Percentiles rank a stretch among this genome's conserved stretches.
phyloP scores from a whole-genome alignment of 2,888 invertebrate species.

The Aethes cnicana region DNA sequence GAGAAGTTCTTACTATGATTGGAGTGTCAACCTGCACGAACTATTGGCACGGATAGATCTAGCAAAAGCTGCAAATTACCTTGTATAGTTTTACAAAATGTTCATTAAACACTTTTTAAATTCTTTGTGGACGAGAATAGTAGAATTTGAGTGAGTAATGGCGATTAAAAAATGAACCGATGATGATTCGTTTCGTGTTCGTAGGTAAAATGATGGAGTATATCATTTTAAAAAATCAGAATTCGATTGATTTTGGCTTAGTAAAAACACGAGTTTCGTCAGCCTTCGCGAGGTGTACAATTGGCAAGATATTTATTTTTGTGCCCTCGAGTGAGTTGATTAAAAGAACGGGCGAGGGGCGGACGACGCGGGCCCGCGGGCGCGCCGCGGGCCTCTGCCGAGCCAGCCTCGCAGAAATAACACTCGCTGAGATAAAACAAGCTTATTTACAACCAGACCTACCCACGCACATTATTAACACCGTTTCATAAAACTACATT shows the following conservation, averaged over 20 bases:
- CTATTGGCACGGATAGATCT: slow-evolving; percentile 22
- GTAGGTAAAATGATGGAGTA: not conserved
- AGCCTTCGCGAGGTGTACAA: slow-evolving; percentile 34
- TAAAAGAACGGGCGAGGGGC: slow-evolving; percentile 47
- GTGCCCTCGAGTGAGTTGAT: slow-evolving; percentile 54
- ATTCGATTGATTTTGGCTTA: slow-evolving; percentile 22
- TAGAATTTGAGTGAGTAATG: too few relatives aligned
- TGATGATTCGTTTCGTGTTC: not conserved
- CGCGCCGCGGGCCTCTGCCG: slow-evolving; percentile 40
- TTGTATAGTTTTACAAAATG: too few relatives aligned
- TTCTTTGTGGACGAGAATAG: too few relatives aligned
- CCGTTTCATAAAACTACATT: slow-evolving; percentile 16
- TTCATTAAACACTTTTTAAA: too few relatives aligned
- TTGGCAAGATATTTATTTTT: slow-evolving; percentile 47
- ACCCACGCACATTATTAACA: slow-evolving; percentile 28
- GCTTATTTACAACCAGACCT: slow-evolving; percentile 45
- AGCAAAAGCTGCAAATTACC: not conserved
- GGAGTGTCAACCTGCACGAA: slow-evolving; percentile 10
- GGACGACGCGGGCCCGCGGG: slow-evolving; percentile 32
- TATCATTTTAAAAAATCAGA: not conserved
- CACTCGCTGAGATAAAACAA: slow-evolving; percentile 55
- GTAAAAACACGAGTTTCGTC: slow-evolving; percentile 22
- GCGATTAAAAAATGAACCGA: not conserved
- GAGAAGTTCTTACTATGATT: too few relatives aligned
- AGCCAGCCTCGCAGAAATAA: slow-evolving; percentile 46